Conservation (phyloP, 2,888 invertebrate species). For the Danaus chrysippus region DNA sequence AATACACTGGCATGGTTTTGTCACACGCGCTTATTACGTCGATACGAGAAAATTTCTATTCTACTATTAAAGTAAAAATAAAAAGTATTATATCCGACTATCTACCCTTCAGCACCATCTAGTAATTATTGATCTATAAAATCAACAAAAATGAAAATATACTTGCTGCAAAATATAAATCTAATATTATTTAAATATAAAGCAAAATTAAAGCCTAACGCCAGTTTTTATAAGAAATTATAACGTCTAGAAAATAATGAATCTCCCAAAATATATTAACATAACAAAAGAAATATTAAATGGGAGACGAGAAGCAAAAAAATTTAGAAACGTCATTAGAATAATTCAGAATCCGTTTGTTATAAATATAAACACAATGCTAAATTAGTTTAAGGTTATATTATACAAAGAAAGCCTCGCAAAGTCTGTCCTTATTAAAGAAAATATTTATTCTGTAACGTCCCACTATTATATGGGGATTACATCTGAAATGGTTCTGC, state of each 20-base stretch:
- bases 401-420: slow-evolving; percentile 13
- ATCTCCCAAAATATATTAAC: background rate
- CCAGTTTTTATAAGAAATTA: slow-evolving; percentile 6
- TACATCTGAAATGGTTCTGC: slow-evolving; percentile 12
- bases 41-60: no score
- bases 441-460: slow-evolving; percentile 20
- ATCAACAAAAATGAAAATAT: no score
- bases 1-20: no score
- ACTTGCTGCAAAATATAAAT: no score
- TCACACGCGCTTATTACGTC: no score
- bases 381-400: slow-evolving; percentile 9
- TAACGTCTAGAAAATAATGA: no score
- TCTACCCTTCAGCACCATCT: no score
- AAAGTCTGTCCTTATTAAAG: slow-evolving; percentile 27
- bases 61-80: no score
- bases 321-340: background rate
- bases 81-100: no score
- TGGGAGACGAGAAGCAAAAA: background rate
- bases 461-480: slow-evolving; percentile 14
- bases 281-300: background rate
- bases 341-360: background rate
- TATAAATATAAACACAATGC: background rate
- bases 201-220: background rate
- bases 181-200: no score
- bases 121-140: no score